Conservation (phyloP, 2,113 vertebrate species). For the Herpetotheres cachinnans region DNA sequence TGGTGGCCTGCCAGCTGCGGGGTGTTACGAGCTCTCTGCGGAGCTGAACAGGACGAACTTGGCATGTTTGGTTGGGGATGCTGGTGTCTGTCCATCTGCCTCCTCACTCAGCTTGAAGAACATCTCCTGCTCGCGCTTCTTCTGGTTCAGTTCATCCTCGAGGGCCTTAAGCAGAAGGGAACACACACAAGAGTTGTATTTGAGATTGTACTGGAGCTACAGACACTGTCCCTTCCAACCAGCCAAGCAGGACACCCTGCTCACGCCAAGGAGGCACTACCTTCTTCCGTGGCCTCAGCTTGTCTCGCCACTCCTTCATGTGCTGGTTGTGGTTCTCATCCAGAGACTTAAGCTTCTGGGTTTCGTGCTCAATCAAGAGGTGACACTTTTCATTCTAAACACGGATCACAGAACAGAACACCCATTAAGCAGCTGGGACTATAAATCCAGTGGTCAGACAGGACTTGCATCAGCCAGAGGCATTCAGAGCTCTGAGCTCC, state of each 20-base stretch:
- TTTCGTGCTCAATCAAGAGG: conserved; percentile 91
- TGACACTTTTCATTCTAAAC: conserved; percentile 95
- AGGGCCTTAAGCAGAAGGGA: conserved; percentile 75
- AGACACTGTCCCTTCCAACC: not conserved
- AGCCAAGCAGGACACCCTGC: not conserved
- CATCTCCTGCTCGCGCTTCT: conserved; percentile 88
- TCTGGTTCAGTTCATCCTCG: conserved; percentile 89
- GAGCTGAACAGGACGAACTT: conserved; percentile 87
- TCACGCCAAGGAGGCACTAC: conserved; percentile 28
- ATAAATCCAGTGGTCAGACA: not conserved
- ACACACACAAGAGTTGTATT: not conserved
- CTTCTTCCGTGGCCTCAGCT: conserved; percentile 90
- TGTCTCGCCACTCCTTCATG: conserved; percentile 91
- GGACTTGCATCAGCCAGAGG: not conserved
- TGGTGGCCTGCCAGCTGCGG: not conserved
- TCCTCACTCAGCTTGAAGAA: conserved; percentile 87
- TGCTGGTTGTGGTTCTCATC: conserved; percentile 88
- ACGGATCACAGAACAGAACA: not conserved
- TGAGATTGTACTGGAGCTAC: not conserved
- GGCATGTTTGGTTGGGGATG: conserved; percentile 80
- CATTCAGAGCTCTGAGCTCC: not conserved
- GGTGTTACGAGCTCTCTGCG: conserved; percentile 62
- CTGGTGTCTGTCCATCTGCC: conserved; percentile 66
- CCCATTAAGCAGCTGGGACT: not conserved
- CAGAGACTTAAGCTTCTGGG: conserved; percentile 88